Percentiles rank a stretch among this genome's conserved stretches.
phyloP scores from a whole-genome alignment of 2,888 invertebrate species.

The Amphipyra tragopoginis region DNA sequence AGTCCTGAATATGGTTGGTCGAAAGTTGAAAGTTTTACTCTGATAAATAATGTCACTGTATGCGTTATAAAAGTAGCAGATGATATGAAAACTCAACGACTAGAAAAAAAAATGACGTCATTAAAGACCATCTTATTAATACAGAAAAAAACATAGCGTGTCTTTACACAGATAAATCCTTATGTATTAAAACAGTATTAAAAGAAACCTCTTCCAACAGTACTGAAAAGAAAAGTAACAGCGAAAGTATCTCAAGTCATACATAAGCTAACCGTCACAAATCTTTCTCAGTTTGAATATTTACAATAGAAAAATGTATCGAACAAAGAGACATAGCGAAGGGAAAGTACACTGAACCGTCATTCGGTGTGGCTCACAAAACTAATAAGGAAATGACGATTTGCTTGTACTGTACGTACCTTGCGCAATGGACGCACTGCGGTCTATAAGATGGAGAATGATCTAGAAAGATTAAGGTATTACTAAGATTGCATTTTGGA shows the following conservation, averaged over 20 bases:
- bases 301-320: constrained; percentile 47
- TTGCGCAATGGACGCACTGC: constrained; percentile 49
- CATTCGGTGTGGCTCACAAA: constrained; percentile 39
- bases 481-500: neutral
- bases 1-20: too few species aligned
- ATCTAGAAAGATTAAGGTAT: constrained; percentile 14
- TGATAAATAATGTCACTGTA: too few species aligned
- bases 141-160: too few species aligned
- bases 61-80: too few species aligned
- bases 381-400: constrained; percentile 64
- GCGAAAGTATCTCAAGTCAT: constrained; percentile 38
- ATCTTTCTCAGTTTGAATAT: constrained; percentile 38
- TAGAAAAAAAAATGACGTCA: too few species aligned
- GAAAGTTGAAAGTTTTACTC: too few species aligned
- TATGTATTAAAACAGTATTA: neutral
- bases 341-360: constrained; percentile 56
- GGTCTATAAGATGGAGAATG: constrained; percentile 24
- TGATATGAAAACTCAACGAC: too few species aligned
- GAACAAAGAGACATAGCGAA: constrained; percentile 40
- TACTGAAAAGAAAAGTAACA: constrained; percentile 28
- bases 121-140: too few species aligned
- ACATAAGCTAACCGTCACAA: constrained; percentile 27
- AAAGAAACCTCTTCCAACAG: neutral
- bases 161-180: neutral
- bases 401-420: constrained; percentile 42